Conservation (phyloP, 2,797 vertebrate species). For the Chaetophractus vellerosus region DNA sequence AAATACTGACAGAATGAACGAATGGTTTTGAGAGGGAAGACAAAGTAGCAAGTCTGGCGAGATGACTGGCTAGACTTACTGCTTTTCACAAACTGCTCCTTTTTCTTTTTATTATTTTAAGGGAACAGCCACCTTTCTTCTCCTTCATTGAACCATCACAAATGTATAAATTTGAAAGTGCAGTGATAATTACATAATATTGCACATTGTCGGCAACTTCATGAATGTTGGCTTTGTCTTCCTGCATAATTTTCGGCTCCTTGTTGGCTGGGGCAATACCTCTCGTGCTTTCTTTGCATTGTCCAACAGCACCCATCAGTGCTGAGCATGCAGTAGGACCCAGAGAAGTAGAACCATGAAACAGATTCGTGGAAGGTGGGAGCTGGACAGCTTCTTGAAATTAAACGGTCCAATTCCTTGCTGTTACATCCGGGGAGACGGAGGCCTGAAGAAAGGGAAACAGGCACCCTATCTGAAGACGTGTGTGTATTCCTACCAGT, state of each 20-base stretch:
- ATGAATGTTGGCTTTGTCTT: background rate
- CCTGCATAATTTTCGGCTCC: background rate
- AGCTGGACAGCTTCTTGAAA: background rate
- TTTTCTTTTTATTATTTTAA: background rate
- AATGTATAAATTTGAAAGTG: slow-evolving; percentile 45
- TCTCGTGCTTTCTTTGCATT: background rate
- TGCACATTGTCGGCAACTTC: background rate
- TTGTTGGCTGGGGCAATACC: background rate
- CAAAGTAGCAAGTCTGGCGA: background rate
- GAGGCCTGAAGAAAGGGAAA: background rate
- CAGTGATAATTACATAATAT: slow-evolving; percentile 14
- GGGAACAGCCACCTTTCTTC: slow-evolving; percentile 8
- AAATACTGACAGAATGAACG: background rate
- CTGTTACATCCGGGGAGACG: background rate
- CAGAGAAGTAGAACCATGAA: background rate
- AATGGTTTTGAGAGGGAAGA: background rate
- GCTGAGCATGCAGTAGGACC: background rate
- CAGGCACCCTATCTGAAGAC: background rate
- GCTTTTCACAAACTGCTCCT: slow-evolving; percentile 13
- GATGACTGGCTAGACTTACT: slow-evolving; percentile 20
- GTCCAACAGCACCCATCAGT: background rate
- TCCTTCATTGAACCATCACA: slow-evolving; percentile 54
- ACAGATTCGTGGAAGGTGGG: background rate
- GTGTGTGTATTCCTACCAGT: background rate
- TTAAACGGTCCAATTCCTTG: background rate